phyloP scores from a whole-genome alignment of 2,888 invertebrate species.

The Melieria omissa region DNA sequence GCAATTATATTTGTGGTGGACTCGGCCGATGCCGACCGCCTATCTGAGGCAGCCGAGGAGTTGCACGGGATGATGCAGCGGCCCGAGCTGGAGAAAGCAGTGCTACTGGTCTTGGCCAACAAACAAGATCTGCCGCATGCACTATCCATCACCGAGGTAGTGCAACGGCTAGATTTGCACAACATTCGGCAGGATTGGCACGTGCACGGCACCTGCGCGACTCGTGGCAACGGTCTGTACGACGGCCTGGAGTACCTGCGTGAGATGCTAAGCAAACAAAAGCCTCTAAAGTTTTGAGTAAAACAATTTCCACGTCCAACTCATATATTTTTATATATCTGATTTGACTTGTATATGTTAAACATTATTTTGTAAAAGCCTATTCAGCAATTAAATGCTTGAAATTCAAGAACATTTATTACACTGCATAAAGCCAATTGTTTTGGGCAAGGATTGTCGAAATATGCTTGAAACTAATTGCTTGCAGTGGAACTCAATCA shows the following conservation, averaged over 20 bases:
- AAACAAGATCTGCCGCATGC: constrained; percentile 58
- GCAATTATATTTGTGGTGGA: constrained; percentile 59
- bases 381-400: no score
- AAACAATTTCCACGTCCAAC: no score
- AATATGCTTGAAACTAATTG: no score
- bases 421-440: no score
- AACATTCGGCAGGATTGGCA: constrained; percentile 47
- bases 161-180: constrained; percentile 45
- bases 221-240: constrained; percentile 45
- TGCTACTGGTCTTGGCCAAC: constrained; percentile 56
- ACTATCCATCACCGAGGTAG: constrained; percentile 45
- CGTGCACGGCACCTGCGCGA: constrained; percentile 48
- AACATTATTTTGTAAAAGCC: no score
- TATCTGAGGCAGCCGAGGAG: constrained; percentile 51
- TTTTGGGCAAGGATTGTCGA: no score
- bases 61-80: constrained; percentile 51
- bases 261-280: constrained; percentile 46
- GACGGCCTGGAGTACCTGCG: constrained; percentile 48
- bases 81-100: constrained; percentile 49
- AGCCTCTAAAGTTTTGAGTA: not conserved
- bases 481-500: no score
- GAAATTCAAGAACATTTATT: no score
- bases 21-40: constrained; percentile 50
- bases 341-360: no score
- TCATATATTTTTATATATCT: no score